These are phyloP conservation scores for Drosophila algonquin DNA, from an alignment of 2,888 invertebrate genomes.

Conservation along the genomic window DNA sequence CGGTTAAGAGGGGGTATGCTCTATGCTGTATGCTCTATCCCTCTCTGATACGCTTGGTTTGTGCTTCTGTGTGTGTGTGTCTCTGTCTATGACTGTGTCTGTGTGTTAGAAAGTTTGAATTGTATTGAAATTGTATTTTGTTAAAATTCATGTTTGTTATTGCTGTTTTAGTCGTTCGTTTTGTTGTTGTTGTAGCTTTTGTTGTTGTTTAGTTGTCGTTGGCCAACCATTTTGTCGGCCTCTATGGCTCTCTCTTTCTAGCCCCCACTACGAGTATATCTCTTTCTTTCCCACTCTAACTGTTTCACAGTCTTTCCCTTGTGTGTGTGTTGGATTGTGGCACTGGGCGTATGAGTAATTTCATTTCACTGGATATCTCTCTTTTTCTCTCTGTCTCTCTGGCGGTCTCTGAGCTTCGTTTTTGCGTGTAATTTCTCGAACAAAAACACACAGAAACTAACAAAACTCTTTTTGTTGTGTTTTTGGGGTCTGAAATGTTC, in stretches of 20 bases:
- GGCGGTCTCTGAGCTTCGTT: constrained; percentile 14
- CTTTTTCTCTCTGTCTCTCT: constrained; percentile 9
- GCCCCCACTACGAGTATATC: not conserved
- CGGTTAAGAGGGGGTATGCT: constrained; percentile 38
- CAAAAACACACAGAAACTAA: constrained; percentile 19
- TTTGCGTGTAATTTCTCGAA: constrained; percentile 40
- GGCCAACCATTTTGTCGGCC: constrained; percentile 80
- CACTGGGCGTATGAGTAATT: constrained; percentile 76
- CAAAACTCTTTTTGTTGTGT: constrained; percentile 23
- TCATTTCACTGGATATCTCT: constrained; percentile 56
- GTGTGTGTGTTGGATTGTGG: constrained; percentile 40
- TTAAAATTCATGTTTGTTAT: constrained; percentile 81
- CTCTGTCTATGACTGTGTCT: constrained; percentile 30
- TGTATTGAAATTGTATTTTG: constrained; percentile 82
- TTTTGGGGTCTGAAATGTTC: not conserved
- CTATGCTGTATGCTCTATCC: constrained; percentile 16
- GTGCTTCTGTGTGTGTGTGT: constrained; percentile 3
- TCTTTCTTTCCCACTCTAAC: not conserved
- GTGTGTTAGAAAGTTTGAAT: constrained; percentile 81
- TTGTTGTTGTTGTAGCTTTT: constrained; percentile 45
- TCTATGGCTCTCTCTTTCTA: constrained; percentile 49
- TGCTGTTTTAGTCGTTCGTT: constrained; percentile 52
- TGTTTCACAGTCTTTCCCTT: not conserved
- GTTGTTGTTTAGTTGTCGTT: constrained; percentile 74
- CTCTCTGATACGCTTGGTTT: constrained; percentile 24